Evolutionary conservation across 1,140 invertebrate species (phyloP).

Genomic region (Brachystomella parvula): DNA sequence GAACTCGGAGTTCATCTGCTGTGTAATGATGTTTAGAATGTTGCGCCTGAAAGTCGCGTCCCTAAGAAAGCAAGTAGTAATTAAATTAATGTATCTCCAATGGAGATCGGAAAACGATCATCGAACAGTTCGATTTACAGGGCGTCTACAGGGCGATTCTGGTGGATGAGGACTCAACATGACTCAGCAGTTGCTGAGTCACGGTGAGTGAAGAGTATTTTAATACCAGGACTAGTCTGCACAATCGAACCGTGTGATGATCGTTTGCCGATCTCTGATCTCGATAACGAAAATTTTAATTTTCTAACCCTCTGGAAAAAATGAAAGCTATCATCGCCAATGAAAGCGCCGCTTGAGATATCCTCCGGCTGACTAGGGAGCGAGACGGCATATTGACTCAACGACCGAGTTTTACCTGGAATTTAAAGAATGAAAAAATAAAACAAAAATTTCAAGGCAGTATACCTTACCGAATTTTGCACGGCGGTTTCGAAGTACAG

Average conservation of each 20-base stretch:
- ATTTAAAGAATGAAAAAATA: neutral
- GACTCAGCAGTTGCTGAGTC: too few relatives aligned
- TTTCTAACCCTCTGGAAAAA: slow-evolving; percentile 31
- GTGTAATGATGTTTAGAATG: slow-evolving; percentile 32
- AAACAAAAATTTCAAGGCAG: neutral
- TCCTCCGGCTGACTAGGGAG: slow-evolving; percentile 31
- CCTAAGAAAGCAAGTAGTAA: slow-evolving; percentile 11
- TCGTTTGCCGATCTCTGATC: neutral
- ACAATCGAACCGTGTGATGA: too few relatives aligned
- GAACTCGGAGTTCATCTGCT: slow-evolving; percentile 26
- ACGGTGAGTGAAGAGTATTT: too few relatives aligned
- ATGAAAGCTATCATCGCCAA: slow-evolving; percentile 27
- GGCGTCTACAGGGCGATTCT: too few relatives aligned
- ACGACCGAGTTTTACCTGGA: slow-evolving; percentile 20
- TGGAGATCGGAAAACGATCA: too few relatives aligned
- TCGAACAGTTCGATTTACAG: too few relatives aligned
- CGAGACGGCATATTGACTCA: slow-evolving; percentile 36
- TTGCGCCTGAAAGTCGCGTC: slow-evolving; percentile 35
- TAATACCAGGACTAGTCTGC: too few relatives aligned
- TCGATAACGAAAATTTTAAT: neutral
- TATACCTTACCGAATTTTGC: neutral
- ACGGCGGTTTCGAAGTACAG: too few relatives aligned
- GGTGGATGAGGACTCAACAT: too few relatives aligned
- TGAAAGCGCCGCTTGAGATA: slow-evolving; percentile 18
- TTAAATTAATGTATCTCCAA: neutral